phyloP scores from a whole-genome alignment of 2,888 invertebrate genomes.

The Megaustenia siamemsis region DNA sequence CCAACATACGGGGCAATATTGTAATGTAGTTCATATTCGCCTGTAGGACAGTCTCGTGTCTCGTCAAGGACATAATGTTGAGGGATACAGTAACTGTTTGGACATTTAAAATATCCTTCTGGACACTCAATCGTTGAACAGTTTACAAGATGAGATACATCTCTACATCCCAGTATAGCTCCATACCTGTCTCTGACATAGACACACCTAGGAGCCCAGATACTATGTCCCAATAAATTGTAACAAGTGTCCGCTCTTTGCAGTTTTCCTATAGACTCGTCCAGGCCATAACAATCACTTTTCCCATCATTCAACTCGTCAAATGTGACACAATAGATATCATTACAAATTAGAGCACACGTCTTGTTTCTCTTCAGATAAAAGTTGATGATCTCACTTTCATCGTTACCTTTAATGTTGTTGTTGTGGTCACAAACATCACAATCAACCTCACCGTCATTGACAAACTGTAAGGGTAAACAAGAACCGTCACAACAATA shows the following conservation, averaged over 20 bases:
- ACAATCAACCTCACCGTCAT: conserved; percentile 26
- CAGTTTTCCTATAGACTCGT: conserved; percentile 9
- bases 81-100: conserved; percentile 25
- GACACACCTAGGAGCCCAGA: conserved; percentile 29
- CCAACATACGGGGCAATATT: too few relatives aligned
- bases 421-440: too few relatives aligned
- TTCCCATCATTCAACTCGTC: conserved; percentile 18
- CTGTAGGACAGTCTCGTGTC: neutral
- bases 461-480: conserved; percentile 6
- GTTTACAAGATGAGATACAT: conserved; percentile 16
- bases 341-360: conserved; percentile 21
- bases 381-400: neutral
- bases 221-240: neutral
- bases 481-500: conserved; percentile 24
- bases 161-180: neutral
- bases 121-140: conserved; percentile 23
- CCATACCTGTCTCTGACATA: conserved; percentile 21
- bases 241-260: neutral
- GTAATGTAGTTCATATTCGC: conserved; percentile 13
- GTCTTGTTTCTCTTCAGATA: neutral
- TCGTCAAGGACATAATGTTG: neutral
- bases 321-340: conserved; percentile 4
- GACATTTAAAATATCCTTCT: conserved; percentile 17
- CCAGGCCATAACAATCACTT: conserved; percentile 5
- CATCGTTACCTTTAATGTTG: neutral